Conservation (phyloP, 2,888 invertebrate species). For the Tenodera sinensis region DNA sequence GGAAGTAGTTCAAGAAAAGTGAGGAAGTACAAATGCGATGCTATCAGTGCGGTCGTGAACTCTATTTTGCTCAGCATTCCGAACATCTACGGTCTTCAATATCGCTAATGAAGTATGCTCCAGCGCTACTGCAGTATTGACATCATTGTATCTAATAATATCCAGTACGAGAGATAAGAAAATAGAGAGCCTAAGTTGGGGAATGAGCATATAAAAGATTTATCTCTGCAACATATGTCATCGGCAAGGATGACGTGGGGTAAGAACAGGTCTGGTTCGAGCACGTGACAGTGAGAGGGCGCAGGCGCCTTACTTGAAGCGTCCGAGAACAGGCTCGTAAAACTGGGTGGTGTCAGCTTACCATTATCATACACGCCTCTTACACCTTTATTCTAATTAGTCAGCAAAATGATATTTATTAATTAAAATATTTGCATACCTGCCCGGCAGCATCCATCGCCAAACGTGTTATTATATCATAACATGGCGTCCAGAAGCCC, state of each 20-base stretch:
- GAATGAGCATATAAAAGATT: not conserved
- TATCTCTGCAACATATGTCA: not conserved
- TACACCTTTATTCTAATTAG: constrained; percentile 6
- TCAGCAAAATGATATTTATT: constrained; percentile 16
- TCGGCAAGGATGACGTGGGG: not conserved
- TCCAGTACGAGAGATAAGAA: no score
- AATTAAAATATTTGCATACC: constrained; percentile 15
- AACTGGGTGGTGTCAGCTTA: constrained; percentile 11
- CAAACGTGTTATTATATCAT: constrained; percentile 3
- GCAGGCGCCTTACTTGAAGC: not conserved
- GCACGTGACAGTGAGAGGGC: not conserved
- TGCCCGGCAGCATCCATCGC: not conserved
- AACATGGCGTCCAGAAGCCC: not conserved
- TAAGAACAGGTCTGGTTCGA: not conserved
- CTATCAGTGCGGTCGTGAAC: no score
- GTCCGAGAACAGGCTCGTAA: not conserved
- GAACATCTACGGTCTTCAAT: no score
- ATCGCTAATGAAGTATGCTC: no score
- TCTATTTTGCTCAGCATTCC: no score
- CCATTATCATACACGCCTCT: not conserved
- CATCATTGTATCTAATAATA: no score
- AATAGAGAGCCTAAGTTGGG: not conserved
- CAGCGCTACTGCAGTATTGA: no score
- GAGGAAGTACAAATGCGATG: no score
- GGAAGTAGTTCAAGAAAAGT: no score